Conservation (phyloP, 2,797 vertebrate species). For the Bucorvus abyssinicus region DNA sequence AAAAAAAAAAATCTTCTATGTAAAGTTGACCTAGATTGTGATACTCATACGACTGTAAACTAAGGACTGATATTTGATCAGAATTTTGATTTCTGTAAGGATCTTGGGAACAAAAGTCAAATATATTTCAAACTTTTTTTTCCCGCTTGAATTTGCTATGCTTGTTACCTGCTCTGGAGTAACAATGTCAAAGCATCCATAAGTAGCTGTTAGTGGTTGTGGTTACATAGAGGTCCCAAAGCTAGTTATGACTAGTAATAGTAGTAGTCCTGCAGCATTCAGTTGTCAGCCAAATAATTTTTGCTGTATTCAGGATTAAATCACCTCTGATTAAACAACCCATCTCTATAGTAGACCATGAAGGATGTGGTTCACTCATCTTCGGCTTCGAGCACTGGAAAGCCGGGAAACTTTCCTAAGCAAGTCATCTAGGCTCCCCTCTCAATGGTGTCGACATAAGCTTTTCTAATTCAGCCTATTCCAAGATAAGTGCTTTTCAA, state of each 20-base stretch:
- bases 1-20: neutral
- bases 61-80: neutral
- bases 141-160: neutral
- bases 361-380: neutral
- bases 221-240: neutral
- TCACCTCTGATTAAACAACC: neutral
- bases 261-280: neutral
- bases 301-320: neutral
- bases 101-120: neutral
- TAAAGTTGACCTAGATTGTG: neutral
- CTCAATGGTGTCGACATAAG: neutral
- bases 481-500: neutral
- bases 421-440: neutral
- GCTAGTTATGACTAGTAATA: neutral
- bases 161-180: neutral
- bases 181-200: neutral
- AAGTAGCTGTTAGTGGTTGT: neutral
- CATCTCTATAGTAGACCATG: neutral
- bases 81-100: neutral
- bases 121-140: neutral
- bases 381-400: neutral
- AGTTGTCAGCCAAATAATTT: neutral
- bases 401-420: neutral
- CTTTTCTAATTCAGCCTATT: neutral
- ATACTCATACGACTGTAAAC: neutral